phyloP scores from a whole-genome alignment of 2,888 invertebrate genomes.

The Tetheella fluctuosa region DNA sequence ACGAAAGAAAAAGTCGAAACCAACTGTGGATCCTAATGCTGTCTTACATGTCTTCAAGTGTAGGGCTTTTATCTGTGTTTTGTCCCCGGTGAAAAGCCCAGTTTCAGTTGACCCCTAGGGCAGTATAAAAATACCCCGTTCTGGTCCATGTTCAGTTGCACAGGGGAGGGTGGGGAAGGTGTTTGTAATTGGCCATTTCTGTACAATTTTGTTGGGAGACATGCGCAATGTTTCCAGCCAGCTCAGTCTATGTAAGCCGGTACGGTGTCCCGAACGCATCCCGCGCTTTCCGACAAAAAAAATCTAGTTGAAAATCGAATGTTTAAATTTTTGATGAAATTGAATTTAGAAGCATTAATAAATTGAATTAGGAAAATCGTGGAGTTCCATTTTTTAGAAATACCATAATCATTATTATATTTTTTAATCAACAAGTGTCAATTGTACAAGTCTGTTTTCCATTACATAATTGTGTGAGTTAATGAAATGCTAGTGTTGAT shows the following conservation, averaged over 20 bases:
- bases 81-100: slow-evolving; percentile 43
- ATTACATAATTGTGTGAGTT: slow-evolving; percentile 16
- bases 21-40: slow-evolving; percentile 73
- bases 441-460: slow-evolving; percentile 21
- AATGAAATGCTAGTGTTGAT: not conserved
- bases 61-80: slow-evolving; percentile 40
- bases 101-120: slow-evolving; percentile 33
- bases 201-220: slow-evolving; percentile 57
- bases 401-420: not conserved
- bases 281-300: slow-evolving; percentile 22
- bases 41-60: slow-evolving; percentile 38
- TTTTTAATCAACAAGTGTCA: slow-evolving; percentile 34
- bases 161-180: slow-evolving; percentile 45
- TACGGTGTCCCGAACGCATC: slow-evolving; percentile 49
- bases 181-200: slow-evolving; percentile 39
- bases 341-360: not conserved
- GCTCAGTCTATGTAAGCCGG: slow-evolving; percentile 60
- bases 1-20: slow-evolving; percentile 49
- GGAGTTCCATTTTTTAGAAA: not conserved
- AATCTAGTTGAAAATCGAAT: slow-evolving; percentile 24
- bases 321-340: not conserved
- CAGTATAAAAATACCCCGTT: slow-evolving; percentile 21
- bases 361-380: not conserved
- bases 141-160: slow-evolving; percentile 14
- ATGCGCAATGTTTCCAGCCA: slow-evolving; percentile 59